Evolutionary conservation across 2,888 invertebrate genomes (phyloP).

Genomic region (Ctena decussata): DNA sequence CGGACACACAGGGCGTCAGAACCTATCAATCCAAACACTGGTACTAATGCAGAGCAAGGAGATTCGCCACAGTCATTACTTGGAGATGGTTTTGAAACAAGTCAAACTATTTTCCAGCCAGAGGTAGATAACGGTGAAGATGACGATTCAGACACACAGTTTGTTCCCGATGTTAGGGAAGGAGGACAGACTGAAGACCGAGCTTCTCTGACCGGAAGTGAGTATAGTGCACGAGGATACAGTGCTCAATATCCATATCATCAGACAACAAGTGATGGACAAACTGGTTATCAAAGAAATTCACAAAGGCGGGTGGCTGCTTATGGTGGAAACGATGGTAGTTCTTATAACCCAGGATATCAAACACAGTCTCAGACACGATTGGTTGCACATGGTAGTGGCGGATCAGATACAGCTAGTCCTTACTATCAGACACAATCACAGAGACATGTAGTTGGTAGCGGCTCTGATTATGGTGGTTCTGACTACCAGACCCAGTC

Average conservation of each 20-base stretch:
- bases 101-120: conserved; percentile 55
- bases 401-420: background rate
- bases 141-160: background rate
- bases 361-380: background rate
- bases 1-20: conserved; percentile 57
- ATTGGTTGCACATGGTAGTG: background rate
- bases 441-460: background rate
- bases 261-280: conserved; percentile 14
- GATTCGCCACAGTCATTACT: conserved; percentile 15
- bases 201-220: background rate
- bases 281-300: background rate
- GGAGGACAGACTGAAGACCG: background rate
- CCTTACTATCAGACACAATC: background rate
- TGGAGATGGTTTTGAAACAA: conserved; percentile 45
- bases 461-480: background rate
- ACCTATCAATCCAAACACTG: conserved; percentile 42
- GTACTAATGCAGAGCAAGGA: background rate
- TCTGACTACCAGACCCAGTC: background rate
- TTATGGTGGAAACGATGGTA: background rate
- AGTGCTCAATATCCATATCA: conserved; percentile 46
- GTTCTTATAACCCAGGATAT: background rate
- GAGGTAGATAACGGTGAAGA: conserved; percentile 27
- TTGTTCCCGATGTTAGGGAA: background rate
- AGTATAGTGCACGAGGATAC: background rate
- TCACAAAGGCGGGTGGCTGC: background rate